These are phyloP conservation scores for Diarsia dahlii DNA, from an alignment of 2,888 invertebrate species.

Conservation along the genomic window DNA sequence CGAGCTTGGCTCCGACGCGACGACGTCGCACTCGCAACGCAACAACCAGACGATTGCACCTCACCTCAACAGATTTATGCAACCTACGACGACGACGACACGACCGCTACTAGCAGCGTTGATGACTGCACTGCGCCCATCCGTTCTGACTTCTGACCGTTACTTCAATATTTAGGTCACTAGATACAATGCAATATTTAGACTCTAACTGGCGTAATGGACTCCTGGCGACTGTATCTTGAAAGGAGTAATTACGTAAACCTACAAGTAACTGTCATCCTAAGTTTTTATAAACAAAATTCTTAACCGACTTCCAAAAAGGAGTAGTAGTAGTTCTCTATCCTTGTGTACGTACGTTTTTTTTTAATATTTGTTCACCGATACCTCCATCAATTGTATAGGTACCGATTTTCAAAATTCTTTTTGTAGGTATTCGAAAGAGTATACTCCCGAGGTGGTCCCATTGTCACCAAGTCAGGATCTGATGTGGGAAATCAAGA, in stretches of 20 bases:
- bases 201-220: constrained; percentile 19
- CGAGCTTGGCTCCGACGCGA: constrained; percentile 40
- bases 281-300: not conserved
- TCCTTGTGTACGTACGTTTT: too few species aligned
- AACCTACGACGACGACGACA: constrained; percentile 48
- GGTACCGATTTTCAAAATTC: too few species aligned
- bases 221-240: constrained; percentile 18
- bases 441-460: too few species aligned
- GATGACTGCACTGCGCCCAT: constrained; percentile 58
- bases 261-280: not conserved
- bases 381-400: too few species aligned
- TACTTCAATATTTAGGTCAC: constrained; percentile 63
- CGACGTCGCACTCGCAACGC: too few species aligned
- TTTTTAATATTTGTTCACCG: too few species aligned
- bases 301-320: too few species aligned
- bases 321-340: too few species aligned
- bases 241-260: not conserved
- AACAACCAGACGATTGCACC: constrained; percentile 55
- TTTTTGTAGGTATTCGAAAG: too few species aligned
- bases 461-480: too few species aligned
- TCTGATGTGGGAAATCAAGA: too few species aligned
- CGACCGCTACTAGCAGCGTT: constrained; percentile 52
- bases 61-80: constrained; percentile 66
- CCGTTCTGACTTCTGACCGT: constrained; percentile 48
- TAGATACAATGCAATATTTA: constrained; percentile 46